Base-by-base conservation (phyloP, 2,113 vertebrate species). In the Helogale parvula region DNA sequence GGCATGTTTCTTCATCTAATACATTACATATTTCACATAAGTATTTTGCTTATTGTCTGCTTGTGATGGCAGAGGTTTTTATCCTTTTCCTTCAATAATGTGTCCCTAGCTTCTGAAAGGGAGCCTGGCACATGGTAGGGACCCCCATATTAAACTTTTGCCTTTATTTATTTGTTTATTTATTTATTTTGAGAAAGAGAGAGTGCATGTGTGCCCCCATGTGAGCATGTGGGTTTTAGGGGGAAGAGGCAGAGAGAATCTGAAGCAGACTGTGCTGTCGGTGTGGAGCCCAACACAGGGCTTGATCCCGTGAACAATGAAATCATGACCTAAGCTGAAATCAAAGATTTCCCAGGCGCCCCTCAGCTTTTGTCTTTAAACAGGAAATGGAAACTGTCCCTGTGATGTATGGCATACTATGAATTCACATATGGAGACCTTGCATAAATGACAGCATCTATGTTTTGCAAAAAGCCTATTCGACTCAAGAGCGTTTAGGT, bases 301-400 rank as follows among this genome's bases (percentile, higher is more conserved):
- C 21, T 9, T 60, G 57, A 60, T 60, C 57, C 57, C 57, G 23
- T 60, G 21, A 60, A 60, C 57, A 21, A 60, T 60, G 21, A 60
- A 60, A 60, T 60, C 57, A 60, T 60, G 57, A 60, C 57, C 57
- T 60, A 7, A 23, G 21, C 57, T 60, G 57, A 60, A 60, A 60
- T 60, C 57, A 60, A 25, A 60, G 19, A 21, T 60, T 21, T 23
- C 57, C 57, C 21, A 60, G 57, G 21, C 7, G 2, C 57, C 21
- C 57, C 21, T 41, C 93, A 85, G 31, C 29, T 79, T 95, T 84
- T 89, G 68, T 25, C 54, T 96, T 84, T 79, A 91, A 68, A 63
- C 25, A 4, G 3, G 41, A n/a, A 35, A 63, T 71, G 14, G 31
- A 93, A 72, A 79, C 76, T 29, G 7, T 65, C 38, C 41, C 33